phyloP scores from a whole-genome alignment of 2,888 invertebrate species.

The Ethmia dodecea region DNA sequence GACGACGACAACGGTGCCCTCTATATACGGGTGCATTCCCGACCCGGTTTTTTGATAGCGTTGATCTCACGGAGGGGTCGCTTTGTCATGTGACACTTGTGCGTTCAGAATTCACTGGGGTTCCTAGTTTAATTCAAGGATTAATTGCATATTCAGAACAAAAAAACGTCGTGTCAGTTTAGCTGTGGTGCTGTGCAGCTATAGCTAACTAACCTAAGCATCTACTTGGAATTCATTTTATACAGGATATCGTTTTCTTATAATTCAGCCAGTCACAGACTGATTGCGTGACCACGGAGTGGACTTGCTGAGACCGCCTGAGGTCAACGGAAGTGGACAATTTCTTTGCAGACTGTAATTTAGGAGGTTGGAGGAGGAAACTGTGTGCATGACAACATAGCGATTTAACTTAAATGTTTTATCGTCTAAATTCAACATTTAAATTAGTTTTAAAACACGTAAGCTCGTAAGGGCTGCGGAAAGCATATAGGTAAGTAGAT shows the following conservation, averaged over 20 bases:
- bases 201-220: constrained; percentile 7
- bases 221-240: no score
- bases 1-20: no score
- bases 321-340: constrained; percentile 63
- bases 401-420: no score
- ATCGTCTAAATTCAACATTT: no score
- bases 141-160: constrained; percentile 31
- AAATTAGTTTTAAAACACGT: no score
- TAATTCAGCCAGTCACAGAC: constrained; percentile 12
- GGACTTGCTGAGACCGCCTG: constrained; percentile 35
- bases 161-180: constrained; percentile 15
- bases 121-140: constrained; percentile 52
- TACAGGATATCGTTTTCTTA: constrained; percentile 15
- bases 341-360: constrained; percentile 53
- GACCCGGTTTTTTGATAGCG: constrained; percentile 63
- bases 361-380: constrained; percentile 37
- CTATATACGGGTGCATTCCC: constrained; percentile 57
- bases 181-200: neutral
- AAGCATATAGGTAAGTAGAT: no score
- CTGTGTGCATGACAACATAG: no score
- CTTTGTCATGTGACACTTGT: constrained; percentile 74
- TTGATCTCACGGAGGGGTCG: constrained; percentile 64
- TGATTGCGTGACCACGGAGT: constrained; percentile 48
- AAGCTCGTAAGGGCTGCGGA: no score
- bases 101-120: constrained; percentile 56